phyloP scores from a whole-genome alignment of 2,113 vertebrate species.

The Grammomys dolichurus region DNA sequence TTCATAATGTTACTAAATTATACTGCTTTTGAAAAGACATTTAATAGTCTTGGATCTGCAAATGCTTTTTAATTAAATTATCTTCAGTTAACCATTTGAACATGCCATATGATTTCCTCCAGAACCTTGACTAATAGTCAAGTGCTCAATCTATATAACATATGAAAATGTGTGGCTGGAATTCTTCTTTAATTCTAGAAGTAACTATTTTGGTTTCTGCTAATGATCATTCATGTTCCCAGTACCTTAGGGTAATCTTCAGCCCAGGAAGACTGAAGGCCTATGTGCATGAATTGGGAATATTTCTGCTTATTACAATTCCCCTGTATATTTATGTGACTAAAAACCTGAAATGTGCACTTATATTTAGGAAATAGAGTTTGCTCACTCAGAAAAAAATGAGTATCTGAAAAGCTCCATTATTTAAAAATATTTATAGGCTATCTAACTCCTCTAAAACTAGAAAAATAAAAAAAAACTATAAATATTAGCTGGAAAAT shows the following conservation, averaged over 20 bases:
- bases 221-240: neutral
- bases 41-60: neutral
- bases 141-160: neutral
- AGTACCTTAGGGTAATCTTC: conserved; percentile 3
- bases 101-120: neutral
- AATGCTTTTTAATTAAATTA: neutral
- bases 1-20: neutral
- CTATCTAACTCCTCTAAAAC: neutral
- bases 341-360: conserved; percentile 51
- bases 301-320: neutral
- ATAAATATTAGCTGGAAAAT: conserved; percentile 28
- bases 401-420: neutral
- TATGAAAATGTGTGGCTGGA: neutral
- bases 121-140: neutral
- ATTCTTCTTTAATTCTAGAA: neutral
- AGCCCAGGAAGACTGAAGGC: neutral
- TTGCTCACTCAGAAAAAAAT: conserved; percentile 43
- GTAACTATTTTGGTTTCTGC: neutral
- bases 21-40: neutral
- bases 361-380: conserved; percentile 29
- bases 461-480: neutral
- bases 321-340: neutral
- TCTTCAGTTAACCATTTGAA: neutral
- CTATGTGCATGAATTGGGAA: neutral
- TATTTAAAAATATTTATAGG: conserved; percentile 25